These are phyloP conservation scores for Muschampia plurimacula DNA, from an alignment of 2,888 invertebrate genomes.

Conservation along the genomic window DNA sequence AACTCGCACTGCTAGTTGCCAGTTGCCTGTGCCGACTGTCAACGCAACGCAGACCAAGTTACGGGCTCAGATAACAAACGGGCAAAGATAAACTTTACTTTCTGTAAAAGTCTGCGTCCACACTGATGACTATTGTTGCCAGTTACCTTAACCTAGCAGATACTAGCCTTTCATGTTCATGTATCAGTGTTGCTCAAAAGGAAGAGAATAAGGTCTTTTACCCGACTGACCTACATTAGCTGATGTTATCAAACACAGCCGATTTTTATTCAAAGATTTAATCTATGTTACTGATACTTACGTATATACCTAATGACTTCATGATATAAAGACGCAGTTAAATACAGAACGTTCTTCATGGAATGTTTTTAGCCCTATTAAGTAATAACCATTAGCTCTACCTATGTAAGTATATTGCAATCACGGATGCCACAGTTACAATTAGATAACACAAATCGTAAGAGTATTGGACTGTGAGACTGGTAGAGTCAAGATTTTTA, in stretches of 20 bases:
- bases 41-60: constrained; percentile 45
- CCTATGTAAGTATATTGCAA: neutral
- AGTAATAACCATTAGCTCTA: neutral
- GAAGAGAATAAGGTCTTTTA: constrained; percentile 31
- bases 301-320: too few species aligned
- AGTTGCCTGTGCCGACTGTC: neutral
- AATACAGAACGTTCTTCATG: neutral
- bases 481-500: neutral
- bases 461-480: neutral
- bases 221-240: constrained; percentile 2
- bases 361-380: constrained; percentile 1
- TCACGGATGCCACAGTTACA: constrained; percentile 5
- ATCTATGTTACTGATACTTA: constrained; percentile 3
- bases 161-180: constrained; percentile 14
- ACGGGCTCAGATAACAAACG: constrained; percentile 55
- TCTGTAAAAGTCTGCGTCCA: constrained; percentile 72
- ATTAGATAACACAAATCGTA: constrained; percentile 18
- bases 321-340: neutral
- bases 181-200: constrained; percentile 27
- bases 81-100: constrained; percentile 80
- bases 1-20: constrained; percentile 47
- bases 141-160: constrained; percentile 35
- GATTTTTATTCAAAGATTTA: constrained; percentile 2
- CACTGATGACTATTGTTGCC: constrained; percentile 49
- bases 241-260: constrained; percentile 10